Percentiles rank a stretch among this genome's conserved stretches.
These are phyloP conservation scores for Cataglyphis livida DNA, from an alignment of 2,888 invertebrate genomes.

Conservation along the genomic window DNA sequence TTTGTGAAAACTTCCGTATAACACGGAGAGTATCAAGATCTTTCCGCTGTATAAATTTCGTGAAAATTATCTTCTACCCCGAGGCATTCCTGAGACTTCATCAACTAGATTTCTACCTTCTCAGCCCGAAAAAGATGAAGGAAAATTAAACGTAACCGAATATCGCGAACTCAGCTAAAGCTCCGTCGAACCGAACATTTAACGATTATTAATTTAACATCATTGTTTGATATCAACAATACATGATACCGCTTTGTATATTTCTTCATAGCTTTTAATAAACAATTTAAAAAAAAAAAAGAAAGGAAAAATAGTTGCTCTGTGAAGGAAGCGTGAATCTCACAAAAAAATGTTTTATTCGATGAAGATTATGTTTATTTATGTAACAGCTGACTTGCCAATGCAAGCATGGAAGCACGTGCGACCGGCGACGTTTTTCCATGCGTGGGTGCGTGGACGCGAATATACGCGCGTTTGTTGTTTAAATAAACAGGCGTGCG, in stretches of 20 bases:
- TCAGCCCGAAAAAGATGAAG: neutral
- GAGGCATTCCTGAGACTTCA: constrained; percentile 45
- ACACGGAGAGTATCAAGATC: neutral
- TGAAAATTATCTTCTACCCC: constrained; percentile 41
- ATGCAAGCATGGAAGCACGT: constrained; percentile 6
- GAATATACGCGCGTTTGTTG: constrained; percentile 22
- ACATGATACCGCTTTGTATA: neutral
- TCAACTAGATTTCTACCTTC: constrained; percentile 26
- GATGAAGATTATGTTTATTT: constrained; percentile 3
- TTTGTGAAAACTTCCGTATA: constrained; percentile 22
- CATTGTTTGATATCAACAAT: neutral
- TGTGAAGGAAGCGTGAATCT: neutral
- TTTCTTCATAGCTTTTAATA: neutral
- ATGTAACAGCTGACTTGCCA: constrained; percentile 1
- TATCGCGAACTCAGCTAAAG: constrained; percentile 14
- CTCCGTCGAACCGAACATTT: constrained; percentile 19
- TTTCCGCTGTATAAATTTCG: constrained; percentile 39
- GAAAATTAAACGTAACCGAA: constrained; percentile 40
- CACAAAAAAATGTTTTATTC: neutral
- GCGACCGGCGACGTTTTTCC: constrained; percentile 1
- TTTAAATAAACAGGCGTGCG: constrained; percentile 60
- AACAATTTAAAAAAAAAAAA: neutral
- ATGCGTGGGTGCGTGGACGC: constrained; percentile 30
- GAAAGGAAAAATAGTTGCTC: neutral
- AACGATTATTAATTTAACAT: constrained; percentile 41